Conservation (phyloP, 1,140 invertebrate species). For the Stegodyphus mimosarum region DNA sequence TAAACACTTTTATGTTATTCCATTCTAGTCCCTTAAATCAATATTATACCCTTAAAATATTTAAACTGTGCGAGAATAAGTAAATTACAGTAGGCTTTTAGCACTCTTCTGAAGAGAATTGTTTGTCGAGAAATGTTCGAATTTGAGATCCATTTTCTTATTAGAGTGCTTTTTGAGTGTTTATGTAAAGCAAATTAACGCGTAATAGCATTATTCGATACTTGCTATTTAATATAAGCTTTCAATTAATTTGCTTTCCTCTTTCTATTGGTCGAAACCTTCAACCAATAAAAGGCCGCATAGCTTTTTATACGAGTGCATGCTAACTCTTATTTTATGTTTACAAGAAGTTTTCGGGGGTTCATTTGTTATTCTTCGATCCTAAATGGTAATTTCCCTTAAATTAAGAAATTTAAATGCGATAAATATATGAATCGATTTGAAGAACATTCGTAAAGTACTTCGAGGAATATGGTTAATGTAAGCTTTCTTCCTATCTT, state of each 20-base stretch:
- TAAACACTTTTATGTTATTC: conserved; percentile 34
- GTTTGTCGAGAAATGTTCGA: neutral
- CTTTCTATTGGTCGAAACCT: conserved; percentile 7
- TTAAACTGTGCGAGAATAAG: conserved; percentile 21
- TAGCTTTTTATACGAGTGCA: too few species aligned
- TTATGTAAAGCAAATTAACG: conserved; percentile 25
- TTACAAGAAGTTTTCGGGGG: too few species aligned
- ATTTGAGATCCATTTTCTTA: conserved; percentile 31
- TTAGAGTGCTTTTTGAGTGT: neutral
- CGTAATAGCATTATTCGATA: conserved; percentile 29
- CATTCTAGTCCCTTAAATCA: conserved; percentile 47
- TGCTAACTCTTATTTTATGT: too few species aligned
- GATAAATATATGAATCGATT: too few species aligned
- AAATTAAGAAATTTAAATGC: too few species aligned
- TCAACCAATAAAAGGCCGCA: too few species aligned
- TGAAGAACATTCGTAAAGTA: too few species aligned
- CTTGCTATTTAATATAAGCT: conserved; percentile 3
- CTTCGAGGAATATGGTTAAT: too few species aligned
- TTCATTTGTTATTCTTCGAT: too few species aligned
- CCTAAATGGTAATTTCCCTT: too few species aligned
- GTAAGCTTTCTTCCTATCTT: too few species aligned
- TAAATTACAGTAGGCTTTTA: conserved; percentile 35
- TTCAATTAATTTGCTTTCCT: conserved; percentile 26
- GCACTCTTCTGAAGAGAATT: conserved; percentile 28
- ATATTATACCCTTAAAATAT: conserved; percentile 44